Base-by-base conservation (phyloP, 2,888 invertebrate genomes). In the Trypoxylon attenuatum region DNA sequence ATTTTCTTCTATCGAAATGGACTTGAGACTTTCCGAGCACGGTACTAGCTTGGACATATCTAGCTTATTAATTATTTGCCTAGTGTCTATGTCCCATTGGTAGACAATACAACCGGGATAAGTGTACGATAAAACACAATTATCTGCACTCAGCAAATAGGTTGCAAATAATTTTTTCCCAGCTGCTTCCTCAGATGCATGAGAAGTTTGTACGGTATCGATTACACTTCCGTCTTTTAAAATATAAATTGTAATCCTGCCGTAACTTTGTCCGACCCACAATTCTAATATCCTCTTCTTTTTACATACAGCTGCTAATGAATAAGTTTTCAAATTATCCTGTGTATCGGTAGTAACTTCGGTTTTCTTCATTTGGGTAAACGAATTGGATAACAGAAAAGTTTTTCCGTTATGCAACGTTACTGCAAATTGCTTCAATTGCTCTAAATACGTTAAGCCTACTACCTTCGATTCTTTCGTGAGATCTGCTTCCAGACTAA, bases 41-140 rank as follows among this genome's bases (percentile, higher is more conserved):
- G 97, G 97, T 71, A 94, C 93, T 77, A 97, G 89, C 88, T 96
- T 97, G 41, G 94, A 95, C 88, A 97, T 95, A 88, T 98, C 98
- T 56, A 98, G 88, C 75, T 94, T 92, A 70, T 94, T 94, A 2
- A 92, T 88, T 69, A 95, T 92, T 53, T 88, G 88, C 64, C 93
- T 91, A 0, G 90, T 89, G 1, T 88, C 88, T 0, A 91, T 90
- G 78, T 94, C 93, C 96, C 96, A 98, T 82, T 95, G 95, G 87
- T 95, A 96, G 10, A 98, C 94, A 71, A 94, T 91, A 80, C 94
- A 95, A 0, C 97, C 95, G 5, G 97, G 96, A 84, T 94, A 93
- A 0, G 94, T 92, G 80, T 96, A 96, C 0, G 95, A 94, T 88
- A 94, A 93, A 5, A 95, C 92, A 42, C 89, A 89, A 1, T 88